A percentile compares a stretch with the other conserved stretches of the same genome.
These are phyloP conservation scores for Trachymyrmex septentrionalis DNA, from an alignment of 1,140 invertebrate genomes.

Conservation along the genomic window DNA sequence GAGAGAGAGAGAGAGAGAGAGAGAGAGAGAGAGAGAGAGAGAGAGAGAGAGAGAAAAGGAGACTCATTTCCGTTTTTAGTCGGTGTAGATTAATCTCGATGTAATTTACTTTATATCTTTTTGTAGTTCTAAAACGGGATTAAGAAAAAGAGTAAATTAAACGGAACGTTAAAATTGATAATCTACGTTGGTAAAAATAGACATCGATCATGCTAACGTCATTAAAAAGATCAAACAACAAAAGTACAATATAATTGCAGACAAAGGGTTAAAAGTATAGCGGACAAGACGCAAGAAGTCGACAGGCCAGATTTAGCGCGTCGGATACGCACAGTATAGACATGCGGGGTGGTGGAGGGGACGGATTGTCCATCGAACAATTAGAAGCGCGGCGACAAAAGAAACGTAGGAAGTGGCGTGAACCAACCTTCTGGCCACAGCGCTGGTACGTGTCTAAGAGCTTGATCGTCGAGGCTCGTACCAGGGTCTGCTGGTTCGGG, in stretches of 20 bases:
- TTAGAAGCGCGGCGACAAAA: background rate
- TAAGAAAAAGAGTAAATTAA: no score
- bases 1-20: background rate
- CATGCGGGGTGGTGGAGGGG: background rate
- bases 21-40: background rate
- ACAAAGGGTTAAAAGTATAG: no score
- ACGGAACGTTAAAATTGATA: no score
- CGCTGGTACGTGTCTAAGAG: slow-evolving; percentile 91
- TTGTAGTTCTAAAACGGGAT: no score
- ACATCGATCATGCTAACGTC: background rate
- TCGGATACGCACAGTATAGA: background rate
- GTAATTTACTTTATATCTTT: no score
- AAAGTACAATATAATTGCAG: no score
- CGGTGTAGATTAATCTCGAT: no score
- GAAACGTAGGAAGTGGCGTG: slow-evolving; percentile 42
- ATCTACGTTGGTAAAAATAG: no score
- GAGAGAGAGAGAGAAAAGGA: background rate
- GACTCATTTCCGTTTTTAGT: background rate
- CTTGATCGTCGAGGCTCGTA: slow-evolving; percentile 91
- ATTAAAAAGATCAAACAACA: background rate
- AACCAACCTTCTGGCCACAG: slow-evolving; percentile 89
- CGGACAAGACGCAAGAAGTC: background rate
- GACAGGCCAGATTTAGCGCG: slow-evolving; percentile 5
- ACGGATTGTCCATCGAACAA: background rate
- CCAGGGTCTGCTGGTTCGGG: slow-evolving; percentile 88